These are phyloP conservation scores for Chascanopsetta lugubris DNA, from an alignment of 2,113 vertebrate genomes.

Conservation along the genomic window DNA sequence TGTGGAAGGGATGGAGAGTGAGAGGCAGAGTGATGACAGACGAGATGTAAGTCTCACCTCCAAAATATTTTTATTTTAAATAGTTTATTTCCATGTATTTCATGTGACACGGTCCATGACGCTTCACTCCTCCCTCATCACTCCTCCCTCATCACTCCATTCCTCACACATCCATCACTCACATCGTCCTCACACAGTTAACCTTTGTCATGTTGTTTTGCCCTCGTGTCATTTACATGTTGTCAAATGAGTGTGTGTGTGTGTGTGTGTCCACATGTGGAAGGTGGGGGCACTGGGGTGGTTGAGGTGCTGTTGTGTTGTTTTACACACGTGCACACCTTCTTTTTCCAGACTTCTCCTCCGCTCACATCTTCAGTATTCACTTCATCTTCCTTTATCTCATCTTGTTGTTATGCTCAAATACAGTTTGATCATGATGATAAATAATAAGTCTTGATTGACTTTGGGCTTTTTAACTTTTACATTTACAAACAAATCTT, in stretches of 20 bases:
- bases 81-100: not conserved
- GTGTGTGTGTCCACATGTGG: too few relatives aligned
- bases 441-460: too few relatives aligned
- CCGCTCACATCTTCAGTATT: not conserved
- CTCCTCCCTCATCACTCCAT: slow-evolving; percentile 51
- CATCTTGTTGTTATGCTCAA: too few relatives aligned
- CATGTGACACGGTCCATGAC: too few relatives aligned
- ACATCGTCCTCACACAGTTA: slow-evolving; percentile 28
- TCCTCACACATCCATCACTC: slow-evolving; percentile 30
- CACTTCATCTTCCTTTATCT: not conserved
- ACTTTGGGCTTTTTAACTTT: too few relatives aligned
- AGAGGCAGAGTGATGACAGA: slow-evolving; percentile 38
- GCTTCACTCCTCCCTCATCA: slow-evolving; percentile 55
- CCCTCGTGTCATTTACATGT: slow-evolving; percentile 56
- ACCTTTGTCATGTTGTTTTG: slow-evolving; percentile 37
- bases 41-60: not conserved
- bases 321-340: slow-evolving; percentile 25
- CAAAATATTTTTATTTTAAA: not conserved
- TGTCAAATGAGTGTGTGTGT: slow-evolving; percentile 57
- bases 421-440: too few relatives aligned
- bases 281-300: slow-evolving; percentile 67
- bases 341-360: not conserved
- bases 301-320: slow-evolving; percentile 47
- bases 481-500: too few relatives aligned
- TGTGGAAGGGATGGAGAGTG: slow-evolving; percentile 49